Base-by-base conservation (phyloP, 1,140 invertebrate genomes). In the Anastrepha ludens region DNA sequence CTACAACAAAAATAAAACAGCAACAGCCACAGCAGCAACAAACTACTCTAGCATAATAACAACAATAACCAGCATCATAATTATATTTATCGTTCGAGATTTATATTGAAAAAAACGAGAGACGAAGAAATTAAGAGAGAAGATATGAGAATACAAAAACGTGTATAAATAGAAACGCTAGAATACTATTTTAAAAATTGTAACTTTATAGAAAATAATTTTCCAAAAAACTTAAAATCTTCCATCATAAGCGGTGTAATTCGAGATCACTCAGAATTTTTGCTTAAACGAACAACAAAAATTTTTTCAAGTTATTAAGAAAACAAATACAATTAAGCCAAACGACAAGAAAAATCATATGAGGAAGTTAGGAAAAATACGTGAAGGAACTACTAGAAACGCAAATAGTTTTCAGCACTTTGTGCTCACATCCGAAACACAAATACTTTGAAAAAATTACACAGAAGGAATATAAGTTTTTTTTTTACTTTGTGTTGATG, bases 11-110 rank as follows among this genome's bases (percentile, higher is more conserved):
- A 44, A 55, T 11, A 81, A 81, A n/a, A 81, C 74, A 81, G 74
- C 74, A 81, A 81, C 74, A 81, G 74, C 47, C 74, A 81, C 74
- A 81, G 74, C 47, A 81, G 74, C 74, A 81, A 81, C 74, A 81
- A 81, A 81, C 74, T 81, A 81, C 74, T 41, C 47, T 58, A 81
- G 74, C 55, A 81, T 47, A 81, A 55, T 55, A 81, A 81, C 74
- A 81, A 81, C 74, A 81, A 81, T 55, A 81, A 81, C 74, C 11
- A 81, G 15, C 17, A 81, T 62, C 39, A 41, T 62, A 20, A 62
- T 9, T 29, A 20, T 62, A 39, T 39, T 86, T 60, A 5, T 41
- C 17, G 11, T 85, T 81, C 17, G n/a, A 11, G 29, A 29, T 20
- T 20, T 62, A 62, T 47, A 74, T 67, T 67, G 17, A 47, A 50